These are phyloP conservation scores for Aeoliscus strigatus DNA, from an alignment of 2,797 vertebrate species.

Conservation along the genomic window DNA sequence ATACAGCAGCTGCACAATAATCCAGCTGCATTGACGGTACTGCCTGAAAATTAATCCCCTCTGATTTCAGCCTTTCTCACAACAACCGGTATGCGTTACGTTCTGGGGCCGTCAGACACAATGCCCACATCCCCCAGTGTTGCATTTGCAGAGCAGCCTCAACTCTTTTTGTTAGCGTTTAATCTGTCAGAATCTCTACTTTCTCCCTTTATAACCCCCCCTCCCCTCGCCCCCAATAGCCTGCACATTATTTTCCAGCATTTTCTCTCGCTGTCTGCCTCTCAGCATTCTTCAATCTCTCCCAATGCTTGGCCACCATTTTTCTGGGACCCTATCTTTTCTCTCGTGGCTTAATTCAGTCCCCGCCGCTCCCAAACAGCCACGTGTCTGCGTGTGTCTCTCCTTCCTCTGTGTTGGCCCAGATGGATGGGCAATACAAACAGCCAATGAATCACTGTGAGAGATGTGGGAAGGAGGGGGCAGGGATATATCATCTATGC, in stretches of 20 bases:
- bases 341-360: constrained; percentile 51
- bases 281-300: constrained; percentile 20
- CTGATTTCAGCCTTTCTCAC: constrained; percentile 8
- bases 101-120: constrained; percentile 9
- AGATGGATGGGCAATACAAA: constrained; percentile 71
- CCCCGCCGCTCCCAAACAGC: constrained; percentile 50
- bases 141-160: constrained; percentile 8
- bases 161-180: constrained; percentile 34
- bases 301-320: constrained; percentile 32
- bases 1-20: constrained; percentile 28
- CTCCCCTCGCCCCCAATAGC: constrained; percentile 40
- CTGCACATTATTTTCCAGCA: constrained; percentile 19
- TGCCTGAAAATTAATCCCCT: constrained; percentile 16
- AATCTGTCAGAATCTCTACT: constrained; percentile 50
- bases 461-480: constrained; percentile 62
- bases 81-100: not conserved
- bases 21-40: constrained; percentile 14
- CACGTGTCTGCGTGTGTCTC: constrained; percentile 64
- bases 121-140: not conserved
- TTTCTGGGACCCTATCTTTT: constrained; percentile 52
- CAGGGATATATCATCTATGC: constrained; percentile 69
- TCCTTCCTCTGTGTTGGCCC: constrained; percentile 53
- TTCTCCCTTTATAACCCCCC: constrained; percentile 53
- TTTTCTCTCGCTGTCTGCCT: constrained; percentile 23
- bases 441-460: constrained; percentile 73